Evolutionary conservation across 2,888 invertebrate species (phyloP), one percentile per base, ranked within the genome.

Genomic region (Stramonita haemastoma): DNA sequence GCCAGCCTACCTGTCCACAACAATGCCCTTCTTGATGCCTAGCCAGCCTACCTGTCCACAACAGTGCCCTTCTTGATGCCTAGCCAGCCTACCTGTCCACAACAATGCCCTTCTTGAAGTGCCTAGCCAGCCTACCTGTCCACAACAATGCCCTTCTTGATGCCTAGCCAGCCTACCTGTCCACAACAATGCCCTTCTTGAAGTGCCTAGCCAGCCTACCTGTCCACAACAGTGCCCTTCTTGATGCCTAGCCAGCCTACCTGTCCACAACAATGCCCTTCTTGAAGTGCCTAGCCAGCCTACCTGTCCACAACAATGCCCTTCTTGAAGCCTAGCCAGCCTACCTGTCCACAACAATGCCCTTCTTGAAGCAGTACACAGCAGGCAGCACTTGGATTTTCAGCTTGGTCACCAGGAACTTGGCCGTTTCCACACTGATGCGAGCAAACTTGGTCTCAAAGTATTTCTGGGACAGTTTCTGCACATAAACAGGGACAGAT

Each of bases 131-230:
- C n/a, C 87, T 91, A 95, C 95, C 94, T 95, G 93, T 95, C 95
- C 19, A 94, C 94, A 32, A 95, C 94, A 56, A 94, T 92, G 70
- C 95, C 95, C 87, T 95, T 94, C 84, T 92, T 93, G 92, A 95
- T 95, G 89, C 95, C n/a, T n/a, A n/a, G n/a, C n/a, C n/a, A n/a
- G n/a, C n/a, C 87, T 91, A 95, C 95, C 94, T 95, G 93, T 95
- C 95, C 19, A 94, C 94, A 32, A 95, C 94, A 56, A 94, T 92
- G 70, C 95, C 95, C 87, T 95, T 94, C 84, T 92, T 93, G 92
- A 95, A 95, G 89, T n/a, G n/a, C n/a, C n/a, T n/a, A n/a, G n/a
- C n/a, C n/a, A n/a, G n/a, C n/a, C 87, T 91, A 95, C 95, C 94
- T 95, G 93, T 95, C 95, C 19, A 94, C 94, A 32, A 95, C 94